A percentile compares a stretch with the other conserved stretches of the same genome.
phyloP scores from a whole-genome alignment of 2,113 vertebrate species.

The Melospiza melodia region DNA sequence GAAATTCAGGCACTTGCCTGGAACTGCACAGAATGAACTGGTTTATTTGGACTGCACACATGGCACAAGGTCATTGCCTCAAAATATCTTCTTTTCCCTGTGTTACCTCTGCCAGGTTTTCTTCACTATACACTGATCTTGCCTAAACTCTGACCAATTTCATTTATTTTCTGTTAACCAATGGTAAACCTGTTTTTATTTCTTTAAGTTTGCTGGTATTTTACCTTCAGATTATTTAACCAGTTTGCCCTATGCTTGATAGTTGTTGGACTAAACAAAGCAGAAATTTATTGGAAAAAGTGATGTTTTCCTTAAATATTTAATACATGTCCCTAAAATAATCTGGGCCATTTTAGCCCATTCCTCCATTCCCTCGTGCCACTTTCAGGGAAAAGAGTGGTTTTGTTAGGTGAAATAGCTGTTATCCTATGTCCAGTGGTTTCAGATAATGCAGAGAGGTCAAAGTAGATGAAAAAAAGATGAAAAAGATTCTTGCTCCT shows the following conservation, averaged over 20 bases:
- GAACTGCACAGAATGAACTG: background rate
- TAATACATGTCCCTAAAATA: background rate
- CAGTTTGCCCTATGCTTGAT: background rate
- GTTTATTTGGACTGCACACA: rapidly evolving
- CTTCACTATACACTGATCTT: background rate
- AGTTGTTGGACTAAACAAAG: background rate
- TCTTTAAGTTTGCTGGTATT: background rate
- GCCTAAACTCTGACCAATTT: background rate
- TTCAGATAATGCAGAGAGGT: constrained; percentile 4
- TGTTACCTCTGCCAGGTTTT: background rate
- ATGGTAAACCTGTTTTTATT: background rate
- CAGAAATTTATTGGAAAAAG: background rate
- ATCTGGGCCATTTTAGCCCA: background rate
- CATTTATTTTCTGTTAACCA: background rate
- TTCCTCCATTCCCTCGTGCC: background rate
- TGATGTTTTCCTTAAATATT: background rate
- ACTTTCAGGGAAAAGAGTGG: background rate
- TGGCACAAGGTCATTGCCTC: background rate
- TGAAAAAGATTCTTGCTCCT: background rate
- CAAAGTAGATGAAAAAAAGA: background rate
- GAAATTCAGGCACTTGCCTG: background rate
- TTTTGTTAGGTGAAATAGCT: background rate
- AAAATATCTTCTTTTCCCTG: background rate
- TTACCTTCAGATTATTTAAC: background rate
- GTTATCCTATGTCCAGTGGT: background rate